Base-by-base conservation (phyloP, 2,888 invertebrate genomes). In the Orthosia gothica region DNA sequence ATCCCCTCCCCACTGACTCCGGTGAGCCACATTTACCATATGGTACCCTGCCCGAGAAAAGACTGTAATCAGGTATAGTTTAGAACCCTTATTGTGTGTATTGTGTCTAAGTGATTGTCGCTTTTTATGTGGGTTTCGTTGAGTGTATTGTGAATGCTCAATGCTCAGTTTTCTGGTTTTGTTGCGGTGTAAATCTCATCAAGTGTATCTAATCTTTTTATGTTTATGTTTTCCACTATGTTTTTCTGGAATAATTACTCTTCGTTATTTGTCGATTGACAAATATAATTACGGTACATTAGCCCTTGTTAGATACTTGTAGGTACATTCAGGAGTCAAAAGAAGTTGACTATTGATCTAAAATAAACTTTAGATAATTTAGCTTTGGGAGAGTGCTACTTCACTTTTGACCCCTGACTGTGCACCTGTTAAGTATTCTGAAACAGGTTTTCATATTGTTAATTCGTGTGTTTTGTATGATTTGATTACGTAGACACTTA, bases 21-120 rank as follows among this genome's bases (percentile, higher is more conserved):
- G 95, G 96, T 97, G 96, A 96, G 96, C 95, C 95, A 97, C 95
- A 96, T 97, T 95, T 96, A 96, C 96, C 96, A 96, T 94, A 93
- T 94, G 95, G 96, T 96, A 91, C 94, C 94, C 94, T 96, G 96
- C 94, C 96, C 96, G 88, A 95, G 96, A 94, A 93, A 95, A 89
- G 96, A 96, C 95, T 96, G 96, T 92, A 89, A 92, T 87, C 96
- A 96, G 96, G 96, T 96, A 96, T 90, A 90, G 83, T 89, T 85
- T 69, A 83, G 76, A 68, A 52, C 11, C 55, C 63, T 82, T 66
- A 57, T 70, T 74, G 70, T 65, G 69, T 81, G 77, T 84, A 61
- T 66, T 88, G 83, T 87, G 88, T 76, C 81, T 87, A 86, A 86
- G 63, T 69, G 70, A 55, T 15, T 86, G 78, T 87, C 32, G 85